Evolutionary conservation across 2,113 vertebrate genomes (phyloP), one percentile per base, ranked within the genome.

Genomic region (Carassius gibelio): DNA sequence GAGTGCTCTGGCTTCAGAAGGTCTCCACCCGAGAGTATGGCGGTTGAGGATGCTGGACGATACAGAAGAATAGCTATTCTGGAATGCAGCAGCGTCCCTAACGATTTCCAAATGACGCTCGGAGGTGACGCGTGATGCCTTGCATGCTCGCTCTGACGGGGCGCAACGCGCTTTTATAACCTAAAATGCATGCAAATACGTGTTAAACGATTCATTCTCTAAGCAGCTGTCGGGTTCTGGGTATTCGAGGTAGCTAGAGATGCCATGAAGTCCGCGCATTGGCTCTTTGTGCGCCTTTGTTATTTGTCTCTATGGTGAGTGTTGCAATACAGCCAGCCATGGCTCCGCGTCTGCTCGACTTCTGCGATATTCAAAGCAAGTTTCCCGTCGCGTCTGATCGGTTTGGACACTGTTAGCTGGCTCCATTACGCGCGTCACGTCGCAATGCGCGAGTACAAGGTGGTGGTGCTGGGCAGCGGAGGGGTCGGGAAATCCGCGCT

Each of bases 401-500:
- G 87, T 34, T 90, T n/a, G 36, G 72, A 81, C 79, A 23, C 75
- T 87, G 75, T 77, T 87, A 69, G 80, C 82, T 82, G 66, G 26
- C 3, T 71, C 81, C 10, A 7, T 17, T 8, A 71, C 66, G 81
- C 81, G 81, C 81, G 81, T 59, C 21, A 57, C 66, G 69, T 52
- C 50, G 94, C 93, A 91, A 98, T 98, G 97, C 96, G 97, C 90
- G 97, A 98, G 95, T 98, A 98, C 89, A 98, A 98, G 94, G 97
- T 98, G 95, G 97, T 98, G 95, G 97, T 98, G 92, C 94, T 98
- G 92, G 97, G 97, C 91, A 98, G 97, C 95, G 97, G 97, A 81
- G 97, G 97, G 90, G 97, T 98, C 89, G 97, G 97, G 81, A 98
- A 98, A 89, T 98, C 97, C 92, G 97, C 97, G 93, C 96, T 98